Evolutionary conservation across 2,888 invertebrate species (phyloP), one percentile per base, ranked within the genome.

Genomic region (Trichacis sp.): DNA sequence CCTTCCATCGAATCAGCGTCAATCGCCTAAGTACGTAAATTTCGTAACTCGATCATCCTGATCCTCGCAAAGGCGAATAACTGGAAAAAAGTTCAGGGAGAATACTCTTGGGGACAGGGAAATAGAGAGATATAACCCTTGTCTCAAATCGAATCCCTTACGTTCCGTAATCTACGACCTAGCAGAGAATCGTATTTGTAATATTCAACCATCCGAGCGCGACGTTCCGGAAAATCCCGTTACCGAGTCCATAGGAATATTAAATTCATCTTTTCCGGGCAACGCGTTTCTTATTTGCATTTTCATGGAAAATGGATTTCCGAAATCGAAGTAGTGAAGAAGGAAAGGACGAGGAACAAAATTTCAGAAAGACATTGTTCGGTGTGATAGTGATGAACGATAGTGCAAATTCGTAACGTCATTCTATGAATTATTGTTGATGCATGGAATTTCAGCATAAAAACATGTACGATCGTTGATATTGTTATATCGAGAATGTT

Each of bases 171-270:
- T 60, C 49, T 53, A 52, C 57, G 57, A 61, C 56, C 58, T 47
- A 55, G 54, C 58, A 64, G 60, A 42, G 61, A 65, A 65, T 65
- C 61, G 60, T 57, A 65, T 60, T 60, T 65, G 61, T 65, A 57
- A 61, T 43, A 57, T 57, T 57, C 54, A 53, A 29, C 17, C 55
- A 52, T 64, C 49, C 60, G 45, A 33, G 69, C 58, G 72, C 73
- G 77, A 75, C 76, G 75, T 75, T 65, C 75, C 77, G 75, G 81
- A 72, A 81, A 83, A 83, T 83, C 79, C 75, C 69, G 73, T 83
- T 82, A 83, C 71, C 70, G 67, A 68, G 75, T 74, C 74, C 43
- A 20, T 73, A 69, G 54, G 77, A 79, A 80, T 80, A 81, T 81
- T 78, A 77, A 81, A 83, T 82, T 82, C 73, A 73, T 75, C 73